Conservation (phyloP, 2,797 vertebrate species). For the Thamnophis elegans region DNA sequence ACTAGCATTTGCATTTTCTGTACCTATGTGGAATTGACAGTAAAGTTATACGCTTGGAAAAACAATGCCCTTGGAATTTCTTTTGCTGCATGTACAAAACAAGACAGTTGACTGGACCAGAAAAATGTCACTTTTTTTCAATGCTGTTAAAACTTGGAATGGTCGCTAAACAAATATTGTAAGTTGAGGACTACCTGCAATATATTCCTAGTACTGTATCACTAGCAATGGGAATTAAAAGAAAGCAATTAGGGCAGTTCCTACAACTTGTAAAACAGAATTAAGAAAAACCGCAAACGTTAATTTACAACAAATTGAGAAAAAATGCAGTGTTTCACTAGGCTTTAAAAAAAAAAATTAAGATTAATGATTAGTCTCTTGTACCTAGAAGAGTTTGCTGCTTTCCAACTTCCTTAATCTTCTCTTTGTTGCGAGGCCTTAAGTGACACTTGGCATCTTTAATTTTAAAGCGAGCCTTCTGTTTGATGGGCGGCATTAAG, state of each 20-base stretch:
- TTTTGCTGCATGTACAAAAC: no score
- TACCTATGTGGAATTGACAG: no score
- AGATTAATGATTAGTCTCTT: not conserved
- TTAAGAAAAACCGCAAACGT: not conserved
- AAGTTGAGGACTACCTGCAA: not conserved
- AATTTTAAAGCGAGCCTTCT: constrained; percentile 93
- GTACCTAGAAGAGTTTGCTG: constrained; percentile 84
- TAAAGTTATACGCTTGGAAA: no score
- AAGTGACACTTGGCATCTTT: constrained; percentile 94
- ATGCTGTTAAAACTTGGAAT: not conserved
- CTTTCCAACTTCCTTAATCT: constrained; percentile 75
- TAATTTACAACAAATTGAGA: not conserved
- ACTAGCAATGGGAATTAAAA: not conserved
- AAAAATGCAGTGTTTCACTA: not conserved
- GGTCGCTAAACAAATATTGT: not conserved
- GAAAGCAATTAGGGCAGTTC: not conserved
- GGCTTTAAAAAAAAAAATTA: not conserved
- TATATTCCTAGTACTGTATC: not conserved
- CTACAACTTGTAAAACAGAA: not conserved
- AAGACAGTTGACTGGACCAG: not conserved
- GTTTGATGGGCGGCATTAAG: constrained; percentile 81
- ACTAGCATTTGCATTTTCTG: no score
- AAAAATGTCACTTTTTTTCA: not conserved
- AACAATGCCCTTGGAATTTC: no score
- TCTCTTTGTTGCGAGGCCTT: constrained; percentile 85